Conservation (phyloP, 2,113 vertebrate genomes). For the Hepsetus odoe region DNA sequence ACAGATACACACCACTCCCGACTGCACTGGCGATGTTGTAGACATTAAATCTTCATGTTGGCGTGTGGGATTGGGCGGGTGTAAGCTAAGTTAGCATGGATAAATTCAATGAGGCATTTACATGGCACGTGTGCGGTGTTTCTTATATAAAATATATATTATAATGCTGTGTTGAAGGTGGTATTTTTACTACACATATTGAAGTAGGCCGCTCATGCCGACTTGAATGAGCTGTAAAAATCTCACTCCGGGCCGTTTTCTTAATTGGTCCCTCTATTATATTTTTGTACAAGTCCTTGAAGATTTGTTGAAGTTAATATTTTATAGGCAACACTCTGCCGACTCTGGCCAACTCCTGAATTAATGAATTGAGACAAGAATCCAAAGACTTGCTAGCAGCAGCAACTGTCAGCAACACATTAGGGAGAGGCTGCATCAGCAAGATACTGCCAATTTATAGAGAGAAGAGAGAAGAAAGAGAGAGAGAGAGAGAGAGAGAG, state of each 20-base stretch:
- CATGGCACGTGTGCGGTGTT: slow-evolving; percentile 55
- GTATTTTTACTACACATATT: slow-evolving; percentile 54
- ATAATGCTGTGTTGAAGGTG: slow-evolving; percentile 62
- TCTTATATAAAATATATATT: slow-evolving; percentile 60
- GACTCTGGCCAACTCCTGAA: slow-evolving; percentile 75
- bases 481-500: slow-evolving; percentile 11
- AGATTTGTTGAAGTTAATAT: slow-evolving; percentile 83
- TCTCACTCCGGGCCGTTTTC: slow-evolving; percentile 67
- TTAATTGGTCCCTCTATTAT: slow-evolving; percentile 82
- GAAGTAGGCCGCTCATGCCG: slow-evolving; percentile 48
- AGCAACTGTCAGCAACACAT: slow-evolving; percentile 38
- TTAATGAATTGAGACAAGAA: slow-evolving; percentile 79
- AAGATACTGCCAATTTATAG: slow-evolving; percentile 49
- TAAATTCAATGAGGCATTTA: slow-evolving; percentile 65
- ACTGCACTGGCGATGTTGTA: slow-evolving; percentile 27
- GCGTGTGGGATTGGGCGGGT: slow-evolving; percentile 1
- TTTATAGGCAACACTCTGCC: slow-evolving; percentile 74
- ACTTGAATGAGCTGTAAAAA: slow-evolving; percentile 61
- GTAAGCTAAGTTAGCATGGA: slow-evolving; percentile 54
- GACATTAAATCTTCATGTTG: slow-evolving; percentile 19
- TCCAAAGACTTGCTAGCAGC: slow-evolving; percentile 63
- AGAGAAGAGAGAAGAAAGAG: slow-evolving; percentile 8
- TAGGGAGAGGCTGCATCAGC: slow-evolving; percentile 44
- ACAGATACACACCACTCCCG: slow-evolving; percentile 41
- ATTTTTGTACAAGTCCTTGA: slow-evolving; percentile 78